phyloP scores from a whole-genome alignment of 2,888 invertebrate species.

The Melanophora roralis region DNA sequence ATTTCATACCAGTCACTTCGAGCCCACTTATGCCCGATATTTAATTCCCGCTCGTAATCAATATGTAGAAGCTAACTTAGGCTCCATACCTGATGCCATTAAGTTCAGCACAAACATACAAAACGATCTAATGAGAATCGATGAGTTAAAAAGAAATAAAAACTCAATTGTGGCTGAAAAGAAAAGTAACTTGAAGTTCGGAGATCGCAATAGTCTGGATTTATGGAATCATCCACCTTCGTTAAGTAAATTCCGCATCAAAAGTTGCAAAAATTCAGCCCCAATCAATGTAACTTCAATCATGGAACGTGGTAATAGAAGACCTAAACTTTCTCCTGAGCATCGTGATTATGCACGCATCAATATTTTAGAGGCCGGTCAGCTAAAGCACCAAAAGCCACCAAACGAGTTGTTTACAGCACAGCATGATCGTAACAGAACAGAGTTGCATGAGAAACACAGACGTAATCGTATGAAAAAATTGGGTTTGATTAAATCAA shows the following conservation, averaged over 20 bases:
- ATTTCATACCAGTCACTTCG: conserved; percentile 44
- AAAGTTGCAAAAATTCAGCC: not conserved
- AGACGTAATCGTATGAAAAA: conserved; percentile 59
- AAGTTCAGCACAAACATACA: conserved; percentile 56
- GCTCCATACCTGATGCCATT: conserved; percentile 53
- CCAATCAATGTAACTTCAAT: not conserved
- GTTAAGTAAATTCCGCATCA: not conserved
- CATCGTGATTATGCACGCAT: conserved; percentile 19
- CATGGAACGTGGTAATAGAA: not conserved
- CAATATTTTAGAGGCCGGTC: not conserved
- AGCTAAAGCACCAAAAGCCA: not conserved
- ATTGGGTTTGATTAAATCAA: conserved; percentile 31
- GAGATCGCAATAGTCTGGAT: conserved; percentile 17
- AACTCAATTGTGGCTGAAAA: not conserved
- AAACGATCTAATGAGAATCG: conserved; percentile 61
- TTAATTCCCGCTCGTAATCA: conserved; percentile 62
- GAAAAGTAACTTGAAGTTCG: not conserved
- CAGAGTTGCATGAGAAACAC: conserved; percentile 49
- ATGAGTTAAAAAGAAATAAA: not conserved
- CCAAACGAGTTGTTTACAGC: conserved; percentile 33
- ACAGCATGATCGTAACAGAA: conserved; percentile 29
- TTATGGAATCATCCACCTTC: conserved; percentile 59
- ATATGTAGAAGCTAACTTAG: conserved; percentile 42
- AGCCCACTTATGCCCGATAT: conserved; percentile 46
- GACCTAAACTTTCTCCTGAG: conserved; percentile 2